These are phyloP conservation scores for Crossaster papposus DNA, from an alignment of 53 echinoderm and acorn worm species.

Conservation along the genomic window DNA sequence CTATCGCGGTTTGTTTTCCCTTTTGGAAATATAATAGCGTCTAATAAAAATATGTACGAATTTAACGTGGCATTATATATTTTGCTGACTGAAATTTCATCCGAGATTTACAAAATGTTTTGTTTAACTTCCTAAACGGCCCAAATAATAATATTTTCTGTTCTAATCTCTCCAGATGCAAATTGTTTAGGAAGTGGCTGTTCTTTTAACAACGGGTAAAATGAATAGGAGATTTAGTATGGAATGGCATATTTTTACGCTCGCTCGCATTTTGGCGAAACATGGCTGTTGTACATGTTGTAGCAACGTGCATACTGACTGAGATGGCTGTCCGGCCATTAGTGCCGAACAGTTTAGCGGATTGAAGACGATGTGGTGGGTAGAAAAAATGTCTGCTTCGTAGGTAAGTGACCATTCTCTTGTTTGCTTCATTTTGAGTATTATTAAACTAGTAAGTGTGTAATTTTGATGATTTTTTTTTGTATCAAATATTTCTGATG, in stretches of 20 bases:
- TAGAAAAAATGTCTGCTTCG: not conserved
- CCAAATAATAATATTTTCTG: not conserved
- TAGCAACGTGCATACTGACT: conserved; percentile 55
- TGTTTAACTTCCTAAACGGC: not conserved
- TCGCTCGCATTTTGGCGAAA: not conserved
- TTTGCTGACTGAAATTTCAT: not conserved
- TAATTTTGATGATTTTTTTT: not conserved
- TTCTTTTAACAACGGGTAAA: conserved; percentile 28
- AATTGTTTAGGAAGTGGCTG: conserved; percentile 4
- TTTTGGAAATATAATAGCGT: conserved; percentile 30
- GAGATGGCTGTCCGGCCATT: not conserved
- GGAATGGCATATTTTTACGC: conserved; percentile 34
- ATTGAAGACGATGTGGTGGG: not conserved
- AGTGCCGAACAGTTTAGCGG: not conserved
- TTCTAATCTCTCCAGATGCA: not conserved
- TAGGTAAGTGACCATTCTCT: not conserved
- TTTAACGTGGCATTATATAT: not conserved
- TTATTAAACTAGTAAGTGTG: not conserved
- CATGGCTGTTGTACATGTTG: conserved; percentile 62
- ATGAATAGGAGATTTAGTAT: not conserved
- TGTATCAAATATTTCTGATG: no score
- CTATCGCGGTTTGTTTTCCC: not conserved
- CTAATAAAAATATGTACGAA: not conserved
- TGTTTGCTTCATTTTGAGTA: not conserved
- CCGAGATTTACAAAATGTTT: not conserved